Evolutionary conservation across 2,888 invertebrate genomes (phyloP), one percentile per base, ranked within the genome.

Genomic region (Lapara coniferarum): DNA sequence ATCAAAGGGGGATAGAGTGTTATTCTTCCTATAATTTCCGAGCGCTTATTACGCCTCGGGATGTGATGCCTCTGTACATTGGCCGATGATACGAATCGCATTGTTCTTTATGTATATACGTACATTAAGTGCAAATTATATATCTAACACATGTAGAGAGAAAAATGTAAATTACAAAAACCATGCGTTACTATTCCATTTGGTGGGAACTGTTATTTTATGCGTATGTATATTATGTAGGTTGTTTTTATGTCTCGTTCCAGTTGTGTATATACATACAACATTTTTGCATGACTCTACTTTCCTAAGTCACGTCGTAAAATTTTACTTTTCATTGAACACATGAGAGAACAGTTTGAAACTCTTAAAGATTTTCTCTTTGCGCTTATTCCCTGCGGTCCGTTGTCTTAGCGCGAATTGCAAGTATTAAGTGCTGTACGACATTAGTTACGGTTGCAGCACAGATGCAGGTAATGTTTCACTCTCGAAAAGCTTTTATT

Each of bases 1-100:
- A 78, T 81, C 80, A 78, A 76, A 77, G 75, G 73, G 73, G 72
- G 80, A 78, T 77, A 78, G 80, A 84, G 77, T 63, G 63, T 63
- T 63, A 80, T 82, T 80, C 81, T 89, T 89, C 88, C 85, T 88
- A 49, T 63, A 63, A 63, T 82, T 82, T 82, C 83, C 77, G 76
- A 77, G 78, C 81, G 81, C 83, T 79, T 82, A 85, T 88, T 86
- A 86, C n/a, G 79, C 81, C 76, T 72, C 74, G 76, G 82, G 81
- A 82, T 19, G 13, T 63, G 59, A 16, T 82, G 75, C 76, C 79
- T 74, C 80, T 81, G 80, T 80, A 84, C 83, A 84, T 82, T 78
- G 78, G 80, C 75, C 71, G 71, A 73, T 78, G 81, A 84, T 84
- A 81, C 77, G 71, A 78, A 85, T 83, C 81, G 80, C 76, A 81